A percentile compares a stretch with the other conserved stretches of the same genome.
phyloP scores from a whole-genome alignment of 92 coral and sea anemone genomes.

The Heteractis magnifica region DNA sequence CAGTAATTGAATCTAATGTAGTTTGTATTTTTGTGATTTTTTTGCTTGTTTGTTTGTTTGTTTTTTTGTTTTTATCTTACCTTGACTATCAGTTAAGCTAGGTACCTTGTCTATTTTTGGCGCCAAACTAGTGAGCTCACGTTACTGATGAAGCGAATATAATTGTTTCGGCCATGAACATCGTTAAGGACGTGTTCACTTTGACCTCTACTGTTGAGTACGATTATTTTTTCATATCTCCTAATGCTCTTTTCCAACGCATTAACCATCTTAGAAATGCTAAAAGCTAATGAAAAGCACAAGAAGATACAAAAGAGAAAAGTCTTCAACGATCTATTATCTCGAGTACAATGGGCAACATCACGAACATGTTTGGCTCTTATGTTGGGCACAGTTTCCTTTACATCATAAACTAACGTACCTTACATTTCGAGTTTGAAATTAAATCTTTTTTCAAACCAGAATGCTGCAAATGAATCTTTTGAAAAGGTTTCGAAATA shows the following conservation, averaged over 20 bases:
- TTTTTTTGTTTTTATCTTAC: background rate
- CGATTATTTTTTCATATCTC: background rate
- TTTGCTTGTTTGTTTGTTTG: too few species aligned
- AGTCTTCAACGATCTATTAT: background rate
- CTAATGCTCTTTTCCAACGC: slow-evolving; percentile 1
- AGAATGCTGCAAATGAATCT: background rate
- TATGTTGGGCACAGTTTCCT: too few species aligned
- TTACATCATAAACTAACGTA: too few species aligned
- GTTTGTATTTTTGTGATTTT: background rate
- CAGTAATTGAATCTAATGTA: background rate
- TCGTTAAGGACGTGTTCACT: background rate
- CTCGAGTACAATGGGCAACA: background rate
- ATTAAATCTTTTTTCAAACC: background rate
- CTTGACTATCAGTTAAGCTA: slow-evolving; percentile 2
- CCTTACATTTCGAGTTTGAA: too few species aligned
- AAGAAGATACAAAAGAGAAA: slow-evolving; percentile 6
- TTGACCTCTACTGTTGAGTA: background rate
- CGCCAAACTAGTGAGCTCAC: background rate
- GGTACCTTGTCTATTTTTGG: background rate
- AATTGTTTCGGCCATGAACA: background rate
- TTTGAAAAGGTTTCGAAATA: background rate
- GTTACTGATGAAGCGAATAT: background rate
- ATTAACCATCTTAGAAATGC: slow-evolving; percentile 1
- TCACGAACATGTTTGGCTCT: background rate
- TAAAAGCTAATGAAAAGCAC: slow-evolving; percentile 5